phyloP scores from a whole-genome alignment of 2,113 vertebrate species.

The Ranitomeya imitator region DNA sequence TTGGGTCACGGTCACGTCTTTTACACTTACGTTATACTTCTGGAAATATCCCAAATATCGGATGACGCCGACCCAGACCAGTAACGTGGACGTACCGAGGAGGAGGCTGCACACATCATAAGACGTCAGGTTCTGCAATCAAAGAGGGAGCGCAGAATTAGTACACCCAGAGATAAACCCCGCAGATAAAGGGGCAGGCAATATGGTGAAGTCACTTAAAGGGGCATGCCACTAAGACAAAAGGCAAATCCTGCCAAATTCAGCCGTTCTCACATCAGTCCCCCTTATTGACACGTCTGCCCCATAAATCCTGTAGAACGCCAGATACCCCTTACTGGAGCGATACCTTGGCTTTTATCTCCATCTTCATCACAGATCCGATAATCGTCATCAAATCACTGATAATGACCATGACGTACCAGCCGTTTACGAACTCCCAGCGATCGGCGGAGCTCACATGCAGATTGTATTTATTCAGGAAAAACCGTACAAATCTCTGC shows the following conservation, averaged over 20 bases:
- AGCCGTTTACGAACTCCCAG: constrained; percentile 89
- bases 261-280: too few species aligned
- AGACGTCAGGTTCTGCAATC: constrained; percentile 84
- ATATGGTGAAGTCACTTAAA: not conserved
- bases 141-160: not conserved
- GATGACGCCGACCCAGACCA: constrained; percentile 95
- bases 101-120: constrained; percentile 97
- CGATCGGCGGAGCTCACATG: constrained; percentile 79
- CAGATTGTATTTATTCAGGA: constrained; percentile 80
- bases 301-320: too few species aligned
- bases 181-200: not conserved
- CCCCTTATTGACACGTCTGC: too few species aligned
- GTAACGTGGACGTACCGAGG: constrained; percentile 89
- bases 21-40: constrained; percentile 88
- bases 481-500: constrained; percentile 87
- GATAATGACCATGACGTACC: constrained; percentile 90
- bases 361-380: constrained; percentile 95
- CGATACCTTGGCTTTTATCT: constrained; percentile 93
- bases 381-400: constrained; percentile 90
- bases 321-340: too few species aligned
- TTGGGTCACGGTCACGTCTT: not conserved
- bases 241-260: too few species aligned
- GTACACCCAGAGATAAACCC: not conserved
- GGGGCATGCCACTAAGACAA: too few species aligned
- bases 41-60: constrained; percentile 96